phyloP scores from a whole-genome alignment of 2,113 vertebrate genomes.

The Strix aluco region DNA sequence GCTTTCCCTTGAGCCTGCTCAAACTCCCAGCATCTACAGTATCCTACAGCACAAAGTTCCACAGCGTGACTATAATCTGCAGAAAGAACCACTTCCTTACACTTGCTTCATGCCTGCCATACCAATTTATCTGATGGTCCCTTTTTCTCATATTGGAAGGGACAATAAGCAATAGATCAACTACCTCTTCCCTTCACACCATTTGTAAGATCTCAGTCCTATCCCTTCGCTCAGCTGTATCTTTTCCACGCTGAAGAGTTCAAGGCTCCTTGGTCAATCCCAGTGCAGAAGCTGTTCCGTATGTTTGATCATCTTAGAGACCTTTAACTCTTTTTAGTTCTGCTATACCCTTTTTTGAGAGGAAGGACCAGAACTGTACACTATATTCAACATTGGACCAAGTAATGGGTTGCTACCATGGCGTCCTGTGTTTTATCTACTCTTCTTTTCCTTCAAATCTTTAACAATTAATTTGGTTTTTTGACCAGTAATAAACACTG shows the following conservation, averaged over 20 bases:
- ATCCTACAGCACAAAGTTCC: background rate
- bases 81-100: background rate
- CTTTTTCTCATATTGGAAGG: background rate
- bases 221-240: background rate
- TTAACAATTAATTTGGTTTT: background rate
- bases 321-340: background rate
- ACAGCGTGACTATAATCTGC: background rate
- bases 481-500: background rate
- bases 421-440: background rate
- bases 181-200: too few relatives aligned
- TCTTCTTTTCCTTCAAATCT: background rate
- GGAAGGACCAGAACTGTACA: background rate
- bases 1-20: background rate
- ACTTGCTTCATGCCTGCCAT: background rate
- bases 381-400: background rate
- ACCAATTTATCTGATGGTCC: too few relatives aligned
- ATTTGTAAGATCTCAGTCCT: background rate
- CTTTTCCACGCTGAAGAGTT: background rate
- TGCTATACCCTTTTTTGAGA: background rate
- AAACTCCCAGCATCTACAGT: background rate
- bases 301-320: background rate
- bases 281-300: background rate
- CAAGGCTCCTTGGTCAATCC: background rate
- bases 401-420: background rate
- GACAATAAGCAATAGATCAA: background rate